Conservation (phyloP, 2,113 vertebrate genomes). For the Tor tambroides region DNA sequence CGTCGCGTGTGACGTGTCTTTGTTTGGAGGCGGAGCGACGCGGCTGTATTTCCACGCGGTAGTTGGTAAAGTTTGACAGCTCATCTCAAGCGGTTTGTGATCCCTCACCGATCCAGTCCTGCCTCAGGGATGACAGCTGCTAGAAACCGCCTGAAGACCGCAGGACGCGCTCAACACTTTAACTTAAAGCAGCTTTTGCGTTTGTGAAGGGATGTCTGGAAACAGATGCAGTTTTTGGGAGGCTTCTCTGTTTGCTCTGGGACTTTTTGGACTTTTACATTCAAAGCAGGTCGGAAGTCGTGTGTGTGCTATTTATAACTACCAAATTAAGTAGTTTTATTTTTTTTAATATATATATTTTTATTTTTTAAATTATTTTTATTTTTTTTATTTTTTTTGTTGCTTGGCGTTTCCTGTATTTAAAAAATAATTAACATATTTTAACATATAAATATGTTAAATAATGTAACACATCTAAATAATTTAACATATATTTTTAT, state of each 20-base stretch:
- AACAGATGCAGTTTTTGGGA: conserved; percentile 24
- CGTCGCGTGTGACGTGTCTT: neutral
- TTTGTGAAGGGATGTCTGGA: conserved; percentile 52
- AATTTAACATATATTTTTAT: too few relatives aligned
- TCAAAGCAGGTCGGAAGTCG: conserved; percentile 65
- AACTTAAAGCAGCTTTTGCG: neutral
- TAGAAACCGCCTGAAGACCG: neutral
- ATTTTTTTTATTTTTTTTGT: neutral
- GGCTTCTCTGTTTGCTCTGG: conserved; percentile 50
- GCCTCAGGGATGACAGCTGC: conserved; percentile 17
- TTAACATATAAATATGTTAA: too few relatives aligned
- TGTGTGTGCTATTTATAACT: neutral
- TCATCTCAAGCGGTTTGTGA: conserved; percentile 1
- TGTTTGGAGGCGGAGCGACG: conserved; percentile 54
- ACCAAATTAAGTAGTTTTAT: neutral
- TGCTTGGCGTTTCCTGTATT: neutral
- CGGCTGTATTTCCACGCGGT: conserved; percentile 15
- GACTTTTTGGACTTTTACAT: conserved; percentile 58
- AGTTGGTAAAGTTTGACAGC: conserved; percentile 45
- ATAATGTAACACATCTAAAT: too few relatives aligned
- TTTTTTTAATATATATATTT: too few relatives aligned
- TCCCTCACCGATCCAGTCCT: neutral
- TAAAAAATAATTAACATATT: too few relatives aligned
- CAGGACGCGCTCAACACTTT: neutral
- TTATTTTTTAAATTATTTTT: too few relatives aligned